These are phyloP conservation scores for Flexamia atlantica DNA, from an alignment of 2,888 invertebrate genomes.

Conservation along the genomic window DNA sequence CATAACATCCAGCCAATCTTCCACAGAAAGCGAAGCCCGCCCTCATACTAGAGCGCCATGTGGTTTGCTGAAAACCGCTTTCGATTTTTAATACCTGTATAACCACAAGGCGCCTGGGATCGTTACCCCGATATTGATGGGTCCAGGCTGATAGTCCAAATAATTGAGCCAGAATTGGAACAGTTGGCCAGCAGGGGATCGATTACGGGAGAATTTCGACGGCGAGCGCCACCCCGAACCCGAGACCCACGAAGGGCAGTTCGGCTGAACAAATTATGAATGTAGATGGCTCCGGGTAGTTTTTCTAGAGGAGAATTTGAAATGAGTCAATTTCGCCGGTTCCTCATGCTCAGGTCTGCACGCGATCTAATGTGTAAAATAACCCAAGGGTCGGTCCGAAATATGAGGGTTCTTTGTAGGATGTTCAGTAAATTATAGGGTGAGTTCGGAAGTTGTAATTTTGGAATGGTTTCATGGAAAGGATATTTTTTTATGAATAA, in stretches of 20 bases:
- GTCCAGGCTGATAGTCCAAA: slow-evolving; percentile 23
- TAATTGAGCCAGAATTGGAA: slow-evolving; percentile 43
- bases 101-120: slow-evolving; percentile 50
- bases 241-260: slow-evolving; percentile 23
- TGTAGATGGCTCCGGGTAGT: slow-evolving; percentile 35
- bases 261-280: slow-evolving; percentile 37
- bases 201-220: slow-evolving; percentile 18
- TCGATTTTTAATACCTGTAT: slow-evolving; percentile 56
- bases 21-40: slow-evolving; percentile 39
- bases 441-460: not conserved
- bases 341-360: not conserved
- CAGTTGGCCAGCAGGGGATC: slow-evolving; percentile 34
- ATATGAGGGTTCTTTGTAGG: not conserved
- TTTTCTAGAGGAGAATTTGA: not conserved
- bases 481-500: not conserved
- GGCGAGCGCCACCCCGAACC: not conserved
- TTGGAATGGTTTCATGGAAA: not conserved
- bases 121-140: slow-evolving; percentile 50
- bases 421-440: slow-evolving; percentile 12
- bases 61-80: slow-evolving; percentile 55
- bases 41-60: slow-evolving; percentile 3
- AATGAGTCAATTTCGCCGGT: slow-evolving; percentile 19
- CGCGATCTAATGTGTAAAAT: not conserved
- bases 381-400: not conserved
- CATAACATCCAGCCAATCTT: slow-evolving; percentile 13